Evolutionary conservation across 2,888 invertebrate species (phyloP), one percentile per base, ranked within the genome.

Genomic region (Campoletis raptor): DNA sequence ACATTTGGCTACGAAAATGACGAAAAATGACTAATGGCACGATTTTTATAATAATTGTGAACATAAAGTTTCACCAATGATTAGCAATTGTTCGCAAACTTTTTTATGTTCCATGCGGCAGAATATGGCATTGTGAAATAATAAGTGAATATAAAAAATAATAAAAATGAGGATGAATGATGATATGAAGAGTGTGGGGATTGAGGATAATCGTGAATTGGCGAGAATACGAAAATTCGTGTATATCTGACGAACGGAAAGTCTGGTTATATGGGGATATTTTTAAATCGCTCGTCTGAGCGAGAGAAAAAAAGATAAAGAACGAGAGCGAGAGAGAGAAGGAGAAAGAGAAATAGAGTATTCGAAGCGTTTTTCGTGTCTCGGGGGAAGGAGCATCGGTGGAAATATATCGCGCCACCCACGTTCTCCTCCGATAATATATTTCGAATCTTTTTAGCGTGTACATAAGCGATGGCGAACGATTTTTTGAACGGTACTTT

Each of bases 201-300:
- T 57, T 12, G 24, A 24, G 57, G 2, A 57, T 57, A 24, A 57
- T 57, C 24, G 57, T 12, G 24, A 69, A 45, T 21, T 45, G 37
- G 15, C 42, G 37, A 37, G 66, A 70, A 42, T 48, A 57, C n/a
- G 42, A 79, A 73, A 70, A 87, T 86, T 78, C 64, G 79, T 83
- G 74, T 78, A 12, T 57, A 80, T 87, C 76, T 37, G 48, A 48
- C 70, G 45, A 40, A 45, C 73, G 54, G 80, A 57, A 88, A 87
- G 85, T 87, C 69, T 54, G 48, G 85, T 87, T 85, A 88, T 52
- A 66, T 89, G 89, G 64, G 80, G 90, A 89, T 90, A 91, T 90
- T 90, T 91, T 90, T 90, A 90, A 90, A 90, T 89, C 78, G 74
- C 86, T 85, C 57, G 80, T 61, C 42, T 42, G 42, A 42, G 52